These are phyloP conservation scores for Dendropsophus ebraccatus DNA, from an alignment of 2,113 vertebrate species.

Conservation along the genomic window DNA sequence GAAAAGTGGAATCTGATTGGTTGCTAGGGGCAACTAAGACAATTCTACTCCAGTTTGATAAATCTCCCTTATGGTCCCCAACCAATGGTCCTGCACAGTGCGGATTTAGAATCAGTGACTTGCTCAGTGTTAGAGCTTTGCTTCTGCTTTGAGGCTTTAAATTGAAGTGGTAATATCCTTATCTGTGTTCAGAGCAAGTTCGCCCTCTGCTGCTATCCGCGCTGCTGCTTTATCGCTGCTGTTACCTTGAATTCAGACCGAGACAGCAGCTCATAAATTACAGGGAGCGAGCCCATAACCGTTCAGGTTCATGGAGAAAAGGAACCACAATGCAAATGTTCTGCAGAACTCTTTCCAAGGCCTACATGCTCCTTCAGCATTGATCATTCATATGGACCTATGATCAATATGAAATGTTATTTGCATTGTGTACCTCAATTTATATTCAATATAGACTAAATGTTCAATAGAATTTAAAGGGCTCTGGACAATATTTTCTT, in stretches of 20 bases:
- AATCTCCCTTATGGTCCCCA: not conserved
- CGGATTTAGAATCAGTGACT: not conserved
- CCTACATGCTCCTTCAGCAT: not conserved
- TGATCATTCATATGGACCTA: not conserved
- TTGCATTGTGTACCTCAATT: too few relatives aligned
- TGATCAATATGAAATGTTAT: not conserved
- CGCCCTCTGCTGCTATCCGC: conserved; percentile 4
- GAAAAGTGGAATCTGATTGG: too few relatives aligned
- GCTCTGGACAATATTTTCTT: not conserved
- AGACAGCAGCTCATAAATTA: conserved; percentile 23
- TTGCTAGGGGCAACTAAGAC: too few relatives aligned
- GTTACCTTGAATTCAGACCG: conserved; percentile 13
- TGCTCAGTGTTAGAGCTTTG: not conserved
- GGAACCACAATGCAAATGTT: not conserved
- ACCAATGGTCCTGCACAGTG: not conserved
- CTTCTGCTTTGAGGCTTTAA: not conserved
- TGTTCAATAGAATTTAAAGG: not conserved
- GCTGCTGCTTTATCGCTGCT: not conserved
- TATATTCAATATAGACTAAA: not conserved
- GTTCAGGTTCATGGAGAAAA: not conserved
- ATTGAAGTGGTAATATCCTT: not conserved
- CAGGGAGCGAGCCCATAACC: not conserved
- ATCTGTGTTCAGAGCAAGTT: not conserved
- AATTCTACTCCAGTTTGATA: not conserved
- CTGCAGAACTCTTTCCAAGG: not conserved